These are phyloP conservation scores for Pseudomyrmex cubaensis DNA, from an alignment of 1,140 invertebrate genomes.

Conservation along the genomic window DNA sequence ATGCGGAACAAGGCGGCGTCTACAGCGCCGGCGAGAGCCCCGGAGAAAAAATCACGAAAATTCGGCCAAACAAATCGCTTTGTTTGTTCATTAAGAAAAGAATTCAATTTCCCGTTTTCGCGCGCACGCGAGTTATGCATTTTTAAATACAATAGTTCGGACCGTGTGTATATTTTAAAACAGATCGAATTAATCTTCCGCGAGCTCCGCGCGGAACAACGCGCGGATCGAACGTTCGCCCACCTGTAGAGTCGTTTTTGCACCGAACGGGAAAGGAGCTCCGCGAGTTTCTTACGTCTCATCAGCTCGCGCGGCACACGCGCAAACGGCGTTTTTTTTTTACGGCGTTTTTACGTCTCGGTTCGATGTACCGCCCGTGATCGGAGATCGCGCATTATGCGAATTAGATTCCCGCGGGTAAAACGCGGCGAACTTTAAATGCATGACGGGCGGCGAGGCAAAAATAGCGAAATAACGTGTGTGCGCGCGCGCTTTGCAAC, in stretches of 20 bases:
- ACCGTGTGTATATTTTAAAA: slow-evolving; percentile 12
- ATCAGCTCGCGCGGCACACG: slow-evolving; percentile 8
- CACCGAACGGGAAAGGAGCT: neutral
- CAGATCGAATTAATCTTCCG: neutral
- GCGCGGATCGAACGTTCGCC: slow-evolving; percentile 34
- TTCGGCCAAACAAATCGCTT: too few relatives aligned
- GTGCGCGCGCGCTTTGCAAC: too few relatives aligned
- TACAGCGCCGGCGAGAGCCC: too few relatives aligned
- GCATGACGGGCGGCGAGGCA: neutral
- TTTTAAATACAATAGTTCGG: neutral
- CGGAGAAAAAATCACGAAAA: too few relatives aligned
- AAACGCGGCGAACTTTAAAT: neutral
- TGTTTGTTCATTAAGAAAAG: too few relatives aligned
- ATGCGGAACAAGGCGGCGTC: neutral
- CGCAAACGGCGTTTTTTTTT: neutral
- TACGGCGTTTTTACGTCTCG: slow-evolving; percentile 24
- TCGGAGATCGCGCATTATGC: too few relatives aligned
- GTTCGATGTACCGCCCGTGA: too few relatives aligned
- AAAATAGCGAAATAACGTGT: too few relatives aligned
- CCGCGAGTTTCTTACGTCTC: slow-evolving; percentile 60
- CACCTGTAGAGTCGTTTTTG: slow-evolving; percentile 70
- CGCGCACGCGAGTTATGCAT: too few relatives aligned
- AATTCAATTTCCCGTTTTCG: too few relatives aligned
- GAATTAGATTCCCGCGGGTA: neutral
- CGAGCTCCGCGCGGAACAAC: slow-evolving; percentile 17